A percentile compares a stretch with the other conserved stretches of the same genome.
phyloP scores from a whole-genome alignment of 2,888 invertebrate species.

The Plebejus melissa region DNA sequence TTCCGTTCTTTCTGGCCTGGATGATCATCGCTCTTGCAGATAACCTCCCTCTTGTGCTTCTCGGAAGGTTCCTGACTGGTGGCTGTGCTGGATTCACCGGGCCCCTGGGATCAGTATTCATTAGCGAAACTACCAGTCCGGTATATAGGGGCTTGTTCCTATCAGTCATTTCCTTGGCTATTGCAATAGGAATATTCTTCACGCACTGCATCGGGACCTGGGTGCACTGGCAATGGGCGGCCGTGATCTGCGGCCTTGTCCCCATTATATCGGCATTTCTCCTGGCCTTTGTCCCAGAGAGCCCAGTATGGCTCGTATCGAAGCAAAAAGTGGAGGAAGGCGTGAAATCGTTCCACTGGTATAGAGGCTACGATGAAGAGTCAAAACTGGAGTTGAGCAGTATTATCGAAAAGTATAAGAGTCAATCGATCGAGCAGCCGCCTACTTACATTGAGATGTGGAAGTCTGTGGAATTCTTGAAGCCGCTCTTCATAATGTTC shows the following conservation, averaged over 20 bases:
- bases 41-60: constrained; percentile 1
- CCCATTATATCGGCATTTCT: background rate
- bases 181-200: constrained; percentile 15
- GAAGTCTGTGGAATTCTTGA: constrained; percentile 5
- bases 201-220: constrained; percentile 20
- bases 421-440: background rate
- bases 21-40: constrained; percentile 12
- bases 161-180: constrained; percentile 16
- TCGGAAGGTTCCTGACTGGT: constrained; percentile 16
- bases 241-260: background rate
- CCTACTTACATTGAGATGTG: constrained; percentile 17
- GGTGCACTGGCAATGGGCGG: constrained; percentile 25
- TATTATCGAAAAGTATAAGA: constrained; percentile 14
- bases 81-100: constrained; percentile 5
- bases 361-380: constrained; percentile 13
- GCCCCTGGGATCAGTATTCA: constrained; percentile 17
- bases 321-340: background rate
- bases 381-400: constrained; percentile 1
- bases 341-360: constrained; percentile 13
- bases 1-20: constrained; percentile 18
- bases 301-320: constrained; percentile 21
- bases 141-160: constrained; percentile 10
- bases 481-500: constrained; percentile 9
- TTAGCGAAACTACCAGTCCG: constrained; percentile 16
- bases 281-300: background rate